Evolutionary conservation across 2,113 vertebrate genomes (phyloP), one percentile per base, ranked within the genome.

Genomic region (Micronycteris hirsuta): DNA sequence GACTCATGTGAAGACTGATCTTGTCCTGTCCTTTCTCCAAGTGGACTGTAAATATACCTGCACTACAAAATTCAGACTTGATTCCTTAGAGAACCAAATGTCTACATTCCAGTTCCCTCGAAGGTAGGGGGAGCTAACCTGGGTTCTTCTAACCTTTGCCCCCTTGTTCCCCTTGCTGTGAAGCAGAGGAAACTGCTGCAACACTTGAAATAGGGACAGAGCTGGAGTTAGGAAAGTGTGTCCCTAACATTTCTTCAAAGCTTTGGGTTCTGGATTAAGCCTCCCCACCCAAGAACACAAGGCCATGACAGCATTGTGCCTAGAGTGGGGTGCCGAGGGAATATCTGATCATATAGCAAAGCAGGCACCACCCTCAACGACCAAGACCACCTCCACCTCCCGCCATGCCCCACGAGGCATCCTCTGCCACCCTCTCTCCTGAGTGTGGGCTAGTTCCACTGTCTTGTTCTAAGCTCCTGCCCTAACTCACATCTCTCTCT

Each of bases 361-460:
- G 26, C 61, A 33, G n/a, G 5, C 20, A 22, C 33, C 24, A 16
- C 1, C 28, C 11, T 36, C 10, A 2, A 12, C 67, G 33, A 56
- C 63, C 41, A 61, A 82, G 67, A 33, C 41, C 56, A 8, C 49
- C 47, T 7, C 22, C 24, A 1, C 22, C 22, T 0, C 36, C 20
- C 54, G 14, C 56, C 43, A 13, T 1, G 1, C n/a, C 26, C 33
- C 41, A 33, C 56, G 1, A 11, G 1, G 3, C 5, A 0, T 33
- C 45, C 68, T 17, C 36, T 1, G 0, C 49, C 20, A n/a, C 65
- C 7, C 8, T 10, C 10, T 26, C 4, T 52, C 56, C 74, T 31
- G 17, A 33, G 3, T 6, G 8, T 20, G 33, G 33, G 20, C 70
- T 81, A 28, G 19, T 36, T 33, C 61, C 26, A 5, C 33, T 36